phyloP scores from a whole-genome alignment of 2,888 invertebrate genomes.

The Chloroclystis v-ata region DNA sequence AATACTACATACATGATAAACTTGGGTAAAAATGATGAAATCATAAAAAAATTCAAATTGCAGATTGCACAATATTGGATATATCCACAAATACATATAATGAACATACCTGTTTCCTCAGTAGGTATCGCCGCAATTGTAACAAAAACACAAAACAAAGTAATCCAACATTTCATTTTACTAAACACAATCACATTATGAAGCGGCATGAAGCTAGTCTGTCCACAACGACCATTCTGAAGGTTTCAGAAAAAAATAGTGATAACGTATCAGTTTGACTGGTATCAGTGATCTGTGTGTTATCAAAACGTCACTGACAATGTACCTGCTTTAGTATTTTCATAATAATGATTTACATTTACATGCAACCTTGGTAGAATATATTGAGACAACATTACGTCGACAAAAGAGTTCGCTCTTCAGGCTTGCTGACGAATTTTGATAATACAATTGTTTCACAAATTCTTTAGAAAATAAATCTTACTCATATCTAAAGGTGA shows the following conservation, averaged over 20 bases:
- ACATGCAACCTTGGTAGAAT: conserved; percentile 35
- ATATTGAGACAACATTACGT: conserved; percentile 10
- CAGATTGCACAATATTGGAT: no score
- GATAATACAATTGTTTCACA: no score
- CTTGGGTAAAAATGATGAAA: no score
- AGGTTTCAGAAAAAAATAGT: conserved; percentile 45
- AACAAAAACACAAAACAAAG: conserved; percentile 42
- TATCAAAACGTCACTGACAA: conserved; percentile 50
- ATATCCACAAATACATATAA: not conserved
- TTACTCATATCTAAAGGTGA: no score
- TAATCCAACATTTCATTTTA: conserved; percentile 46
- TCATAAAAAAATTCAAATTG: no score
- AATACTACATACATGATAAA: no score
- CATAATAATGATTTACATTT: conserved; percentile 40
- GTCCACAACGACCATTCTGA: conserved; percentile 25
- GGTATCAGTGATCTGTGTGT: conserved; percentile 46
- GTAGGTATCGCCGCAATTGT: conserved; percentile 39
- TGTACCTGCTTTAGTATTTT: conserved; percentile 31
- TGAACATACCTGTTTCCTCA: conserved; percentile 19
- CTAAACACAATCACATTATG: conserved; percentile 28
- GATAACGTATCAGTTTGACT: conserved; percentile 54
- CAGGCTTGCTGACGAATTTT: no score
- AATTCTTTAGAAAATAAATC: no score
- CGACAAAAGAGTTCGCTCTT: conserved; percentile 1
- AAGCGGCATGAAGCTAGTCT: conserved; percentile 17